Evolutionary conservation across 2,113 vertebrate genomes (phyloP), one percentile per base, ranked within the genome.

Genomic region (Hippocampus barbouri): DNA sequence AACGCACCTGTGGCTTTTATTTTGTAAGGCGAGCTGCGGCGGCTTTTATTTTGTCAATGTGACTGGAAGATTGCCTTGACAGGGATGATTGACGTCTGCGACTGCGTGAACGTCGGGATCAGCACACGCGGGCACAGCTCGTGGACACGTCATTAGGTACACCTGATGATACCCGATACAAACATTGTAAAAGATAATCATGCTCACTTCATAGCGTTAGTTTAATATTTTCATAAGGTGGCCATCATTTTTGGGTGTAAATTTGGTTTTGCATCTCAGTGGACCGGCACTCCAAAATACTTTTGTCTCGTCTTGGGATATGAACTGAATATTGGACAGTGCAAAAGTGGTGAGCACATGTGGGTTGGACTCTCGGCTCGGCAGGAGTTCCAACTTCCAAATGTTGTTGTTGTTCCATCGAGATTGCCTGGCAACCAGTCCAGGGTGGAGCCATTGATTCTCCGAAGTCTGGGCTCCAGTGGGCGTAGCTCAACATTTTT

Each of bases 1-100:
- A 20, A 60, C 14, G 10, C 65, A 66, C 64, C 64, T 16, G 25
- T 38, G 67, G 67, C 51, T 56, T 66, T 45, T 66, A 45, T 66
- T 66, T 64, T 64, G 62, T 2, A 43, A 41, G 10, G n/a, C 27
- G 27, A 61, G 18, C 41, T 14, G 62, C 38, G 2, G 38, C 10
- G 21, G 38, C 62, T 43, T 64, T 64, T 43, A 64, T 64, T 64
- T 64, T 64, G 21, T 5, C 4, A 43, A 43, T 41, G 38, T 23
- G 20, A 15, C 21, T 12, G 20, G n/a, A 43, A 65, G 34, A 6
- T 63, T 16, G 40, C 54, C 54, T 38, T 23, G 56, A 61, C 15
- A 20, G 27, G 34, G 34, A 18, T 16, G 14, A 18, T 30, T 18
- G 59, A 18, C 57, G 4, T 11, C 25, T 25, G 11, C 25, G 5